phyloP scores from a whole-genome alignment of 2,113 vertebrate genomes.

The Scomber japonicus region DNA sequence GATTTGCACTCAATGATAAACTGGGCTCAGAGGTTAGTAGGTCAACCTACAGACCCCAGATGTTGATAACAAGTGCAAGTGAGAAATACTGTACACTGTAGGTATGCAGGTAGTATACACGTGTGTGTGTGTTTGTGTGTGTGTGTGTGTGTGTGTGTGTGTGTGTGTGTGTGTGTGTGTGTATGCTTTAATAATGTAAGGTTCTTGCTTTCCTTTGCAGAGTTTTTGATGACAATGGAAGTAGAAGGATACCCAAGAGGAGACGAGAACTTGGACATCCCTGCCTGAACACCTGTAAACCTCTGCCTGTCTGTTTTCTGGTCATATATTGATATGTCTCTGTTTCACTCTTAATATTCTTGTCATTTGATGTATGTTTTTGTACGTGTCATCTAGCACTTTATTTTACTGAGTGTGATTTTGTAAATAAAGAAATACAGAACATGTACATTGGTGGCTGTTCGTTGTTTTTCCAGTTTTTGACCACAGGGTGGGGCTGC shows the following conservation, averaged over 20 bases:
- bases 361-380: slow-evolving; percentile 26
- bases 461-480: not conserved
- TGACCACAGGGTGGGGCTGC: slow-evolving; percentile 17
- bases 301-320: not conserved
- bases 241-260: slow-evolving; percentile 70
- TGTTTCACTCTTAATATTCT: not conserved
- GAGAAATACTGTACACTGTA: too few species aligned
- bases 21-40: too few species aligned
- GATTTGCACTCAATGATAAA: too few species aligned
- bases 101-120: too few species aligned
- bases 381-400: slow-evolving; percentile 14
- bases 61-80: too few species aligned
- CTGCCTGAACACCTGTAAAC: slow-evolving; percentile 42
- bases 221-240: slow-evolving; percentile 78
- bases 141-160: not conserved
- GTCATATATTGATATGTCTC: not conserved
- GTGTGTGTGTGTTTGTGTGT: not conserved
- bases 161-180: too few species aligned
- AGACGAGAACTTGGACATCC: slow-evolving; percentile 66
- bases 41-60: too few species aligned
- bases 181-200: not conserved
- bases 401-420: slow-evolving; percentile 35
- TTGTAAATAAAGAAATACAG: slow-evolving; percentile 56
- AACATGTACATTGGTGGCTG: not conserved
- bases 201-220: slow-evolving; percentile 38